These are phyloP conservation scores for Enteromius radiatus DNA, from an alignment of 2,797 vertebrate genomes.

Conservation along the genomic window DNA sequence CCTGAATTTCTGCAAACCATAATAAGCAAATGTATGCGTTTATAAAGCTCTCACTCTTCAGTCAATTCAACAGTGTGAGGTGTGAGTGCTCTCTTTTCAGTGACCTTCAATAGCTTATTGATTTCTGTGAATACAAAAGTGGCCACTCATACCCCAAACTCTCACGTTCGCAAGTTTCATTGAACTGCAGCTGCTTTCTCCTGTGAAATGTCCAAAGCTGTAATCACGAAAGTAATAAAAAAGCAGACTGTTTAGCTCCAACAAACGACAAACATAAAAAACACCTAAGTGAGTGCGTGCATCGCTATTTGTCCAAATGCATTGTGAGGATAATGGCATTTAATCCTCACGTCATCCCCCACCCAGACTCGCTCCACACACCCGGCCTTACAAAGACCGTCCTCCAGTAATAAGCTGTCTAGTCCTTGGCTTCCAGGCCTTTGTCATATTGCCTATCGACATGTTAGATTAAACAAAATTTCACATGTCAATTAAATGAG, in stretches of 20 bases:
- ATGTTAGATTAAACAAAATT: conserved; percentile 81
- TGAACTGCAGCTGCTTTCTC: conserved; percentile 39
- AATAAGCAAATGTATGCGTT: conserved; percentile 15
- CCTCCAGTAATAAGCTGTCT: conserved; percentile 69
- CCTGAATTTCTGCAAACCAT: background rate
- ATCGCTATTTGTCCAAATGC: conserved; percentile 66
- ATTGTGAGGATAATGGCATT: conserved; percentile 70
- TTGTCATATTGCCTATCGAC: conserved; percentile 74
- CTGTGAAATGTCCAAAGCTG: conserved; percentile 62
- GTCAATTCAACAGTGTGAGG: conserved; percentile 33
- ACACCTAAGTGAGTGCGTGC: conserved; percentile 53
- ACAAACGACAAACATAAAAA: conserved; percentile 60
- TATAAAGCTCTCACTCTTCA: conserved; percentile 48
- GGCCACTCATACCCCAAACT: conserved; percentile 50
- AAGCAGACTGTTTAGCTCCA: conserved; percentile 48
- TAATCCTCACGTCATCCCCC: conserved; percentile 66
- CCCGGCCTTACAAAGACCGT: conserved; percentile 70
- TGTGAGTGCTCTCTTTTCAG: conserved; percentile 62
- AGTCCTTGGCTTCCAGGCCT: conserved; percentile 65
- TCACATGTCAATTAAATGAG: conserved; percentile 84
- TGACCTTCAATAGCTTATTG: conserved; percentile 77
- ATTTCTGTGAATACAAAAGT: conserved; percentile 68
- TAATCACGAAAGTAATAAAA: conserved; percentile 61
- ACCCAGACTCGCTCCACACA: conserved; percentile 61
- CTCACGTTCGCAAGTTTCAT: conserved; percentile 33